Evolutionary conservation across 2,888 invertebrate genomes (phyloP).

Genomic region (Nephrotoma guestfalica): DNA sequence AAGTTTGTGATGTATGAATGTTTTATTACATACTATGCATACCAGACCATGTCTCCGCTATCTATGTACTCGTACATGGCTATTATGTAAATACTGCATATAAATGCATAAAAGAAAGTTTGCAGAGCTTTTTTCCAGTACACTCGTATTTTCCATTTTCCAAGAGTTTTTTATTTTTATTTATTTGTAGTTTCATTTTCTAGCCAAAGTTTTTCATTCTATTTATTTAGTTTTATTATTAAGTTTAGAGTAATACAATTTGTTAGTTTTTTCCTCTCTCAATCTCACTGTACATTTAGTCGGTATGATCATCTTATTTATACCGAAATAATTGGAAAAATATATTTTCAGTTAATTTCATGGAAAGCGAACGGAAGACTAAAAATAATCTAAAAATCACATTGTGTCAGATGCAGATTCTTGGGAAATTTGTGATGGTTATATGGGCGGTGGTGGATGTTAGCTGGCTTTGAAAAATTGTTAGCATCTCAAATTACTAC

Average conservation of each 20-base stretch:
- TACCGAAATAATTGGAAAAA: too few relatives aligned
- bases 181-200: neutral
- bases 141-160: neutral
- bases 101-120: neutral
- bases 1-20: neutral
- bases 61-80: neutral
- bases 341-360: too few relatives aligned
- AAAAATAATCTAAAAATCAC: too few relatives aligned
- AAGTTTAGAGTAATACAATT: neutral
- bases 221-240: neutral
- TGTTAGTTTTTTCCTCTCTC: neutral
- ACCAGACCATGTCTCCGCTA: neutral
- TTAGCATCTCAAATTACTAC: too few relatives aligned
- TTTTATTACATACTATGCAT: neutral
- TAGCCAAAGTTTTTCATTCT: neutral
- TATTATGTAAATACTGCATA: neutral
- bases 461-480: too few relatives aligned
- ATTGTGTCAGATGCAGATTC: too few relatives aligned
- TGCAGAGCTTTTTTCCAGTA: neutral
- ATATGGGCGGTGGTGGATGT: too few relatives aligned
- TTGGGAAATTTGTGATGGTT: too few relatives aligned
- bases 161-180: neutral
- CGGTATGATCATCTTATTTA: too few relatives aligned
- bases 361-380: too few relatives aligned
- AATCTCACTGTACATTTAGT: too few relatives aligned